Evolutionary conservation across 2,797 vertebrate species (phyloP).

Genomic region (Microctenopoma steveboyesi): DNA sequence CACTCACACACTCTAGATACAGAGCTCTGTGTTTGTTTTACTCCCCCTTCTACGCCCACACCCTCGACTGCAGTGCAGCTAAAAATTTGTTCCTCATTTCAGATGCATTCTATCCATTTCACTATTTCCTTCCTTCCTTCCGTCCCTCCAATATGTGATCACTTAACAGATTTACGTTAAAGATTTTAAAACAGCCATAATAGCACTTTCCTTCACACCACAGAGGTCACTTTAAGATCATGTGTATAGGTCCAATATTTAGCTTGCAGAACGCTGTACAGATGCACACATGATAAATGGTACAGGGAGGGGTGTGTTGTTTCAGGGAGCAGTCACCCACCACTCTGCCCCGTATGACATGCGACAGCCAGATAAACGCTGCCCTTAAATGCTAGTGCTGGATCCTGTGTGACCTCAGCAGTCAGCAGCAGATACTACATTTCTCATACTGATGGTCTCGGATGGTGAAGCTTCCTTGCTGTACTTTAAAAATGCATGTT

Average conservation of each 20-base stretch:
- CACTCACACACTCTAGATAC: conserved; percentile 29
- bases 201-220: conserved; percentile 27
- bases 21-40: conserved; percentile 65
- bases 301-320: conserved; percentile 47
- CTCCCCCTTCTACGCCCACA: conserved; percentile 72
- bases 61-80: conserved; percentile 71
- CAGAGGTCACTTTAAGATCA: conserved; percentile 15
- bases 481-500: neutral
- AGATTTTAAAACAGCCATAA: conserved; percentile 8
- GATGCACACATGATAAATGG: conserved; percentile 13
- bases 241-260: conserved; percentile 16
- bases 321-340: conserved; percentile 40
- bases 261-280: neutral
- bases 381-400: conserved; percentile 21
- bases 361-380: conserved; percentile 53
- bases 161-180: conserved; percentile 6
- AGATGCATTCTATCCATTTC: conserved; percentile 44
- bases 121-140: conserved; percentile 56
- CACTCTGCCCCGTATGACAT: conserved; percentile 40
- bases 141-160: conserved; percentile 30
- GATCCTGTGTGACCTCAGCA: neutral
- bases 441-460: neutral
- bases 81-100: conserved; percentile 80
- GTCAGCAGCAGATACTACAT: conserved; percentile 21
- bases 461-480: neutral